Evolutionary conservation across 2,888 invertebrate genomes (phyloP).

Genomic region (Peribatodes rhomboidaria): DNA sequence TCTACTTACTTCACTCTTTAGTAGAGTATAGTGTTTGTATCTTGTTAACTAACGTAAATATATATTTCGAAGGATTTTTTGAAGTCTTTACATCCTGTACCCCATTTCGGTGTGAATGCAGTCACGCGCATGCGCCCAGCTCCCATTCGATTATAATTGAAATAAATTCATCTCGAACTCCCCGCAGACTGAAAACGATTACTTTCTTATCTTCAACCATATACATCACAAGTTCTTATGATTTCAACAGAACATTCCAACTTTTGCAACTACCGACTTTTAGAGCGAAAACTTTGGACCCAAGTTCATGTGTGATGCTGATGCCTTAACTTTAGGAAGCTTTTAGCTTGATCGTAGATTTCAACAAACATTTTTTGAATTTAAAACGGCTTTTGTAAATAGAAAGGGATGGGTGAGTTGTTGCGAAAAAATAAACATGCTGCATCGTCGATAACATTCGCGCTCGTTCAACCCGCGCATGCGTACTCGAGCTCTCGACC

Average conservation of each 20-base stretch:
- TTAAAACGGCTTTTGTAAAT: not conserved
- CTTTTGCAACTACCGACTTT: slow-evolving; percentile 11
- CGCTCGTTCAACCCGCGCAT: slow-evolving; percentile 66
- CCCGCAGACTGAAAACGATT: slow-evolving; percentile 72
- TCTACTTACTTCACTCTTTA: no score
- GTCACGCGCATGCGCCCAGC: slow-evolving; percentile 72
- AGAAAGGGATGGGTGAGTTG: slow-evolving; percentile 58
- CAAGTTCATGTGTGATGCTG: not conserved
- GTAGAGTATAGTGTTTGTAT: no score
- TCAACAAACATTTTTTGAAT: slow-evolving; percentile 2
- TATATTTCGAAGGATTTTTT: no score
- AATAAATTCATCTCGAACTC: slow-evolving; percentile 79
- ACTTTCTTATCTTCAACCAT: slow-evolving; percentile 66
- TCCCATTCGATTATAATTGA: slow-evolving; percentile 81
- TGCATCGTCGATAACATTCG: slow-evolving; percentile 84
- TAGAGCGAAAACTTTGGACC: slow-evolving; percentile 5
- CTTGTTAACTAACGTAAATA: no score
- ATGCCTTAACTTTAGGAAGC: not conserved
- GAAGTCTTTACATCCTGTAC: not conserved
- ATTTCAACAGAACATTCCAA: slow-evolving; percentile 29
- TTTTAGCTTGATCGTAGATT: not conserved
- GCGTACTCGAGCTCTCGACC: slow-evolving; percentile 60
- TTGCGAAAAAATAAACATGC: slow-evolving; percentile 82
- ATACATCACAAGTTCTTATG: slow-evolving; percentile 48
- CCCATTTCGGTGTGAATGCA: slow-evolving; percentile 65